Conservation (phyloP, 1,140 invertebrate species). For the Bactericera cockerelli region DNA sequence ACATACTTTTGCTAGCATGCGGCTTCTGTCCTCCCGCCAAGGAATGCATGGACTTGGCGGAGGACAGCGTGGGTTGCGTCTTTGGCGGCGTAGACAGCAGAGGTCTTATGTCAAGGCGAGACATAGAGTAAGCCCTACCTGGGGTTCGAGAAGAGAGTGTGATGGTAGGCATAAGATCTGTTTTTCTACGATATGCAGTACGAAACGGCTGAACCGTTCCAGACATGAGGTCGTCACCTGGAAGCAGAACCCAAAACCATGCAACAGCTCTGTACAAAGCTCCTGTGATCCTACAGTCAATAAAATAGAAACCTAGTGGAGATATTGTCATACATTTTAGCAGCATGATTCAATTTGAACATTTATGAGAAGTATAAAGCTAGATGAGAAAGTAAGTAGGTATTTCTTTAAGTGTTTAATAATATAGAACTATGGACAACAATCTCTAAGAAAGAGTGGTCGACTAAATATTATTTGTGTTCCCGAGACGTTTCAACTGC, state of each 20-base stretch:
- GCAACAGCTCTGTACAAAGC: constrained; percentile 5
- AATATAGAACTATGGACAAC: too few relatives aligned
- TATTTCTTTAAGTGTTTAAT: too few relatives aligned
- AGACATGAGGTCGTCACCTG: constrained; percentile 11
- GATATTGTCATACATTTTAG: too few relatives aligned
- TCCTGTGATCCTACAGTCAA: neutral
- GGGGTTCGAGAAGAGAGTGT: constrained; percentile 44
- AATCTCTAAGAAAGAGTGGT: too few relatives aligned
- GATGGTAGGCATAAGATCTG: constrained; percentile 77
- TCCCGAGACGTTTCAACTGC: too few relatives aligned
- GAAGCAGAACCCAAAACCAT: constrained; percentile 9
- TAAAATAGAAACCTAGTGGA: neutral
- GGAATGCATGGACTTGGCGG: constrained; percentile 15
- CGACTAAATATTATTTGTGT: too few relatives aligned
- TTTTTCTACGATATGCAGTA: constrained; percentile 49
- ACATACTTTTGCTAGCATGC: constrained; percentile 30
- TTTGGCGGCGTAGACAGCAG: constrained; percentile 20
- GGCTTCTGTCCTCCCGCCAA: constrained; percentile 3
- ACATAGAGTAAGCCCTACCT: constrained; percentile 76
- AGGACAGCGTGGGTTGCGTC: neutral
- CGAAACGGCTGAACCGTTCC: constrained; percentile 12
- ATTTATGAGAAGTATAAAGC: too few relatives aligned
- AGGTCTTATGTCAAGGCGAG: constrained; percentile 61
- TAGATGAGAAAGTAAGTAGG: too few relatives aligned
- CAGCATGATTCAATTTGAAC: too few relatives aligned